Conservation (phyloP, 2,113 vertebrate species). For the Motacilla tschutschensis region DNA sequence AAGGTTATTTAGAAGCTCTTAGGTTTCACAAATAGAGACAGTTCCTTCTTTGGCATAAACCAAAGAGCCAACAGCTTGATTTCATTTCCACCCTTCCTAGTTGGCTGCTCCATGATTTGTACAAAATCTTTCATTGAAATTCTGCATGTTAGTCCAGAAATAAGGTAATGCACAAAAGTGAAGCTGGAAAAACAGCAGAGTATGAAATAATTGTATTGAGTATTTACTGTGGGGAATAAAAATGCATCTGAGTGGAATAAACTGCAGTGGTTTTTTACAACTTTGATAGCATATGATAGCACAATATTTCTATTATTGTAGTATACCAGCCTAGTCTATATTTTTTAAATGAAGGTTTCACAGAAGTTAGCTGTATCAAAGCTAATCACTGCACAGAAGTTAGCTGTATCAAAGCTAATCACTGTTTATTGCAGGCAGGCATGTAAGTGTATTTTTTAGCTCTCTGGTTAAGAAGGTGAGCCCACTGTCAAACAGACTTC, state of each 20-base stretch:
- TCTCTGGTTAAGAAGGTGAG: neutral
- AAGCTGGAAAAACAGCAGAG: slow-evolving; percentile 1
- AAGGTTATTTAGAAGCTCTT: neutral
- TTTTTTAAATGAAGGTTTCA: neutral
- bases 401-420: neutral
- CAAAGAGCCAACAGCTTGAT: slow-evolving; percentile 1
- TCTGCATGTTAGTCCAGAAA: neutral
- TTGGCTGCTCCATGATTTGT: neutral
- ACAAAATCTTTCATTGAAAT: slow-evolving; percentile 5
- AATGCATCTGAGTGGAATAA: neutral
- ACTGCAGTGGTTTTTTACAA: neutral
- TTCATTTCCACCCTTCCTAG: neutral
- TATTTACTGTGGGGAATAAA: neutral
- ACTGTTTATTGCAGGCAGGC: neutral
- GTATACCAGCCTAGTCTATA: neutral
- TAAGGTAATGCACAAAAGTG: neutral
- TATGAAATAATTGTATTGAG: neutral
- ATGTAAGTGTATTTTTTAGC: neutral
- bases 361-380: neutral
- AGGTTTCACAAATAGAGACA: neutral
- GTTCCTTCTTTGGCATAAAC: neutral
- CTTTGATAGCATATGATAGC: neutral
- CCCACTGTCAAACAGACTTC: neutral
- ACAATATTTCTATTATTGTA: neutral
- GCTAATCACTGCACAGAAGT: neutral